Evolutionary conservation across 2,113 vertebrate genomes (phyloP), one percentile per base, ranked within the genome.

Genomic region (Cyanoramphus novaezelandiae): DNA sequence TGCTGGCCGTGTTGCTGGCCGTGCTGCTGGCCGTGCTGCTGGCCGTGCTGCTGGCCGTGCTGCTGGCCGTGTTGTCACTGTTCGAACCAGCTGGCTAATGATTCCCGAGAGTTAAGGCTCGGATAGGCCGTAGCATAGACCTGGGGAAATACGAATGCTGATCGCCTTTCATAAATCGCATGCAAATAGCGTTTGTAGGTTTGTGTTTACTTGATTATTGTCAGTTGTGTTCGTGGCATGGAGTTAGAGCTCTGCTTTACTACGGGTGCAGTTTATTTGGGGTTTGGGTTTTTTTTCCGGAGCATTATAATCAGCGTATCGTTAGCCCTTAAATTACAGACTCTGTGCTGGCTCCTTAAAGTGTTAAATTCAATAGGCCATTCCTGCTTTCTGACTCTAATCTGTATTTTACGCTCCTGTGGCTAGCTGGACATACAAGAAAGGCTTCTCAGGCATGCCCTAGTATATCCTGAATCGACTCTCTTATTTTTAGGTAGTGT

Each of bases 261-360:
- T 77, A 3, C 13, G 18, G 29, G 19, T 46, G 20, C 8, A 63
- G 33, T 53, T 91, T 65, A 3, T 7, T 68, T 33, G 5, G 2
- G 37, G 37, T 39, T 39, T 37, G 37, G n/a, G n/a, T n/a, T n/a
- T 19, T 20, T 27, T 25, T 50, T 8, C 5, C 5, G 5, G 43
- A 70, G 3, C 21, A 5, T n/a, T 49, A 9, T 74, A 65, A 59
- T 92, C 9, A 10, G 18, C 0, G 1, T 71, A 2, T 33, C 59
- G 29, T 82, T 70, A 87, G 49, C 29, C 63, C 13, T 82, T 62
- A 64, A 90, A 76, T 94, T 86, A 64, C n/a, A 74, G 75, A 46
- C 64, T 80, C 63, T 13, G 15, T 70, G 41, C 21, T 28, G 14
- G 28, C 43, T 90, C 64, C 76, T 88, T 62, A 78, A 82, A 44